Conservation (phyloP, 1,140 invertebrate genomes). For the Oryctes rhinoceros region DNA sequence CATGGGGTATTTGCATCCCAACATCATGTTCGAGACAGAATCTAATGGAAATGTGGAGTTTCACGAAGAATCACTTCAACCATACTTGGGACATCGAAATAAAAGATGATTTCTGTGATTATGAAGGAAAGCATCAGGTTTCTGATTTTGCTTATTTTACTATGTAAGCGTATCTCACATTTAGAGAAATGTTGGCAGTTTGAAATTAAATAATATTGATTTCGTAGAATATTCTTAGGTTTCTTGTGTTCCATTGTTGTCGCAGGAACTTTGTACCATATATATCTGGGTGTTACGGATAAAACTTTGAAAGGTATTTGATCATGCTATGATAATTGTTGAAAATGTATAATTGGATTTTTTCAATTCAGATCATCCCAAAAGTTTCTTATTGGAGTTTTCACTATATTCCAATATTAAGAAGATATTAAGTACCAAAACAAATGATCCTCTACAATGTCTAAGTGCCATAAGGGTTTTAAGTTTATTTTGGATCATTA, state of each 20-base stretch:
- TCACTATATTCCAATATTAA: conserved; percentile 59
- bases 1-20: conserved; percentile 50
- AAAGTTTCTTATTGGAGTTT: conserved; percentile 53
- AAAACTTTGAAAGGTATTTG: background rate
- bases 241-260: background rate
- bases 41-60: conserved; percentile 48
- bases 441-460: conserved; percentile 58
- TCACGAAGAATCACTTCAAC: conserved; percentile 46
- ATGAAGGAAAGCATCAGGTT: conserved; percentile 46
- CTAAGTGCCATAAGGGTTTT: conserved; percentile 68
- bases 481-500: conserved; percentile 74
- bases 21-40: conserved; percentile 47
- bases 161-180: conserved; percentile 36
- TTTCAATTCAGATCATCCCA: conserved; percentile 3
- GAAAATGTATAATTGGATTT: conserved; percentile 43
- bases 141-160: conserved; percentile 22
- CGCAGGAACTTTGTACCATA: background rate
- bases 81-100: conserved; percentile 41
- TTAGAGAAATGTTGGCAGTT: background rate
- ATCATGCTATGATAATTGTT: background rate
- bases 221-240: background rate
- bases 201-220: conserved; percentile 28
- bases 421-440: conserved; percentile 54
- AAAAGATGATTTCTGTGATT: conserved; percentile 48
- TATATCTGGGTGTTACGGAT: background rate